A percentile compares a stretch with the other conserved stretches of the same genome.
phyloP scores from a whole-genome alignment of 2,113 vertebrate species.

The Bucco capensis region DNA sequence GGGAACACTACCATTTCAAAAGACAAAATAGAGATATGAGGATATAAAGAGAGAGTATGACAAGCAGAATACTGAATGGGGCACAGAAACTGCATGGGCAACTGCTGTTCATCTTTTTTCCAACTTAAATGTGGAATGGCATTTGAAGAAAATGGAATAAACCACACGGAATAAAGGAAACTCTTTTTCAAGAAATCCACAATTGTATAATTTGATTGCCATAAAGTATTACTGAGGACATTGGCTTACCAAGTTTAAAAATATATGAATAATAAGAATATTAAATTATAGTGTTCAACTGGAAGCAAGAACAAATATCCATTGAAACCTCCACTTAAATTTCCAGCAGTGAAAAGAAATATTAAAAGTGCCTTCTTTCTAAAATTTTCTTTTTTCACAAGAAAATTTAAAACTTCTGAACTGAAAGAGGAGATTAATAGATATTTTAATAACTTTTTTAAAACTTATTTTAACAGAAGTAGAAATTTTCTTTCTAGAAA shows the following conservation, averaged over 20 bases:
- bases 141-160: slow-evolving; percentile 2
- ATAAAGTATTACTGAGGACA: slow-evolving; percentile 18
- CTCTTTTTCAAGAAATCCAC: slow-evolving; percentile 41
- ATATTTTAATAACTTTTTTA: not conserved
- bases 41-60: not conserved
- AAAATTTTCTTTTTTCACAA: slow-evolving; percentile 10
- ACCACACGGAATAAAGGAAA: slow-evolving; percentile 6
- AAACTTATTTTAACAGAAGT: not conserved
- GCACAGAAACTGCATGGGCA: not conserved
- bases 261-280: slow-evolving; percentile 33
- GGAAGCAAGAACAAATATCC: slow-evolving; percentile 10
- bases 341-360: not conserved
- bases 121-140: not conserved
- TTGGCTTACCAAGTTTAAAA: slow-evolving; percentile 40
- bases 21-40: not conserved
- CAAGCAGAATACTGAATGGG: not conserved
- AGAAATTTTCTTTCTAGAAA: not conserved
- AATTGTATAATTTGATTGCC: slow-evolving; percentile 49
- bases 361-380: not conserved
- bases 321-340: slow-evolving; percentile 8
- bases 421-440: not conserved
- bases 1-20: not conserved
- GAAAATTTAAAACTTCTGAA: not conserved
- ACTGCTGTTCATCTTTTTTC: not conserved
- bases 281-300: slow-evolving; percentile 34